Conservation (phyloP, 2,113 vertebrate species). For the Antigone vipio region DNA sequence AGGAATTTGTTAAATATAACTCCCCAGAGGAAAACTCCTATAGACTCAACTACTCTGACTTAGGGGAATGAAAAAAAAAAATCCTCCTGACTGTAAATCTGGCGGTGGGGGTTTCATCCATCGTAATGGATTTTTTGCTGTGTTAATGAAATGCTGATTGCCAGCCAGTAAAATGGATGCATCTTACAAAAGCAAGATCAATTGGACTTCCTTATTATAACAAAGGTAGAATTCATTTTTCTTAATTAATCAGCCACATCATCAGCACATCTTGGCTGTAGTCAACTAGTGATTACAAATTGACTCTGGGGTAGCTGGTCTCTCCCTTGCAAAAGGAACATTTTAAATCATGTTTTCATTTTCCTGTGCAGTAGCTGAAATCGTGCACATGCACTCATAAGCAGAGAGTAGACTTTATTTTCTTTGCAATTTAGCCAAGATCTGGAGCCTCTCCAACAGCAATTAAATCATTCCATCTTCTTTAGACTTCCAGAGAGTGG, state of each 20-base stretch:
- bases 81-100: background rate
- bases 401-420: background rate
- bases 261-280: background rate
- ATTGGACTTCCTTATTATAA: background rate
- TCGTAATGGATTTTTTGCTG: background rate
- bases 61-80: background rate
- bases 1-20: background rate
- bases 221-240: background rate
- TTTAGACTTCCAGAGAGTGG: background rate
- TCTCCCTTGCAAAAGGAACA: background rate
- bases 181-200: background rate
- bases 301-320: background rate
- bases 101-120: background rate
- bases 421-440: background rate
- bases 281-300: conserved; percentile 12
- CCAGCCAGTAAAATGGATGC: background rate
- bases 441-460: conserved; percentile 1
- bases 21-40: background rate
- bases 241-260: conserved; percentile 21
- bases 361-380: background rate
- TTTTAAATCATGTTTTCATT: conserved; percentile 9
- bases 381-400: background rate
- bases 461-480: conserved; percentile 6
- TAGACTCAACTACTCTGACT: background rate
- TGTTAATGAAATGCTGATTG: conserved; percentile 11